Percentiles rank a stretch among this genome's conserved stretches.
phyloP scores from a whole-genome alignment of 2,797 vertebrate species.

The Crax fasciolata region DNA sequence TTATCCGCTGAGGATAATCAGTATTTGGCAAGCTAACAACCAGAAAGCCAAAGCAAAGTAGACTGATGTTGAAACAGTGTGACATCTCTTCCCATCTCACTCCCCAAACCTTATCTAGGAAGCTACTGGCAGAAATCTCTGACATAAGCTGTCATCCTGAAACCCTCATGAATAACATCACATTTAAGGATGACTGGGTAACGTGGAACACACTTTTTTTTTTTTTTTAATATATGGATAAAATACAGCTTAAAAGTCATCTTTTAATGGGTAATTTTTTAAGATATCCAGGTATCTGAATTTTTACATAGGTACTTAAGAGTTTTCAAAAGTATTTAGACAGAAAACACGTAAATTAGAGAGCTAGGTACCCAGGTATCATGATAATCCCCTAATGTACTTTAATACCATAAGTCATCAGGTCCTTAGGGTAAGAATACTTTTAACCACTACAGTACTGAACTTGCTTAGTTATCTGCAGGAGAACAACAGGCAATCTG shows the following conservation, averaged over 20 bases:
- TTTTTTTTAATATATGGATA: neutral
- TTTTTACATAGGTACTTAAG: neutral
- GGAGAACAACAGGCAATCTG: neutral
- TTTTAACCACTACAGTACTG: neutral
- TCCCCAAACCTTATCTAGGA: neutral
- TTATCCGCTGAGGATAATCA: neutral
- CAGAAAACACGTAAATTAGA: neutral
- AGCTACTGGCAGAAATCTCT: neutral
- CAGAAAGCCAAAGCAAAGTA: neutral
- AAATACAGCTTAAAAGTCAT: neutral
- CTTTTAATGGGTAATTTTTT: accelerated
- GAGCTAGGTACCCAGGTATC: neutral
- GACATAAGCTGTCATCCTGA: neutral
- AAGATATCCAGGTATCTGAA: neutral
- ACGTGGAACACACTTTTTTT: neutral
- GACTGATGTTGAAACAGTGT: neutral
- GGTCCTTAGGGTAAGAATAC: neutral
- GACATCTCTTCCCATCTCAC: neutral
- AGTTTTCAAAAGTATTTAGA: neutral
- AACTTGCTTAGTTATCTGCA: neutral
- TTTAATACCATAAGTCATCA: neutral
- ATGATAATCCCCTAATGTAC: neutral
- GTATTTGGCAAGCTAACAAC: neutral
- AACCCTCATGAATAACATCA: neutral
- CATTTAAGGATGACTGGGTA: neutral